Conservation (phyloP, 2,113 vertebrate genomes). For the Parus major region DNA sequence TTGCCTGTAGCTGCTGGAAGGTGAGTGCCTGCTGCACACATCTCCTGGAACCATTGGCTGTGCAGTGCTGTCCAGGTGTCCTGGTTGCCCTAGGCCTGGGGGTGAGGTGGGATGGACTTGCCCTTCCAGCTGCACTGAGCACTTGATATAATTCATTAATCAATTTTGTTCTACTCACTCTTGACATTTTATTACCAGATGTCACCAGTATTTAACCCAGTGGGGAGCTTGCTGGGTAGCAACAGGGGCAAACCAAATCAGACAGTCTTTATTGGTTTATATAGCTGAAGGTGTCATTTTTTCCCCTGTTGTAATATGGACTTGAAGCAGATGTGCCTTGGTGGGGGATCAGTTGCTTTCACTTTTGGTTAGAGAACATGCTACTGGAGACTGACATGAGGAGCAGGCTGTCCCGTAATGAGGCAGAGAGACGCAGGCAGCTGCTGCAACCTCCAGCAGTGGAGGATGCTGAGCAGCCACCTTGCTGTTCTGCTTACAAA, state of each 20-base stretch:
- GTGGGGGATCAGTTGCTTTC: slow-evolving; percentile 46
- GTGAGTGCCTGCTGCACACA: fast-evolving
- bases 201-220: slow-evolving; percentile 72
- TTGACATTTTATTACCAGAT: slow-evolving; percentile 64
- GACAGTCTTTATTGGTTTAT: slow-evolving; percentile 77
- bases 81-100: not conserved
- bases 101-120: not conserved
- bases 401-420: not conserved
- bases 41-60: not conserved
- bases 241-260: slow-evolving; percentile 72
- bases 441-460: not conserved
- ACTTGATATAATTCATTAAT: not conserved
- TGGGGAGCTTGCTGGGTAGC: slow-evolving; percentile 60
- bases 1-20: not conserved
- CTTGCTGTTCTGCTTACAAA: not conserved
- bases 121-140: not conserved
- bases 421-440: not conserved
- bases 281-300: slow-evolving; percentile 66
- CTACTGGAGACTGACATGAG: slow-evolving; percentile 12
- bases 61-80: not conserved
- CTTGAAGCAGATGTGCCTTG: slow-evolving; percentile 79
- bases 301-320: slow-evolving; percentile 71
- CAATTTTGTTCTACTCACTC: slow-evolving; percentile 26
- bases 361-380: slow-evolving; percentile 9
- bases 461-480: not conserved